phyloP scores from a whole-genome alignment of 2,113 vertebrate genomes.

The Albula glossodonta region DNA sequence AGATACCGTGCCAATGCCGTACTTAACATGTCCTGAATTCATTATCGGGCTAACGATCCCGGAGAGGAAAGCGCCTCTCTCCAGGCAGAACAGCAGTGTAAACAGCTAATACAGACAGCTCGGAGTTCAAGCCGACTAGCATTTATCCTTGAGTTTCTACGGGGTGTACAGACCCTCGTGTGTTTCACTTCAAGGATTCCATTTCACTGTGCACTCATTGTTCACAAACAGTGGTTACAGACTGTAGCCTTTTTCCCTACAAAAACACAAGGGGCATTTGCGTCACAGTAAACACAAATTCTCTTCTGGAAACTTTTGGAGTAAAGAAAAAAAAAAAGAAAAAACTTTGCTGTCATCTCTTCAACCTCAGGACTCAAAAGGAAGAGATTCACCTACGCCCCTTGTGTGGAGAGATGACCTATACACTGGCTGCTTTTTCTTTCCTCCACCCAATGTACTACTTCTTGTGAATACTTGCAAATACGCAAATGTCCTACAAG shows the following conservation, averaged over 20 bases:
- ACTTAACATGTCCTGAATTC: conserved; percentile 51
- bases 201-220: conserved; percentile 46
- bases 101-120: conserved; percentile 52
- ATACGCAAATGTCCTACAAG: conserved; percentile 60
- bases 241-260: conserved; percentile 25
- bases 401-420: conserved; percentile 59
- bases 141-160: conserved; percentile 48
- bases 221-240: conserved; percentile 45
- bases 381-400: conserved; percentile 51
- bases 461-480: conserved; percentile 45
- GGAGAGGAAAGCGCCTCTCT: conserved; percentile 50
- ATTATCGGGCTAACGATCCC: conserved; percentile 58
- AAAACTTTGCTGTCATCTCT: conserved; percentile 30
- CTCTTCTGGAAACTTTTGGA: conserved; percentile 51
- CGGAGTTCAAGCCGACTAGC: conserved; percentile 51
- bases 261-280: conserved; percentile 56
- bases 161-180: conserved; percentile 57
- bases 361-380: conserved; percentile 45
- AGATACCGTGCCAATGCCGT: conserved; percentile 61
- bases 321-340: neutral
- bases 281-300: conserved; percentile 61
- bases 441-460: conserved; percentile 30
- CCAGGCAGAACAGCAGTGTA: conserved; percentile 24
- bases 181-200: conserved; percentile 40
- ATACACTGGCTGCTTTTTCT: conserved; percentile 54